Base-by-base conservation (phyloP, 1,140 invertebrate genomes). In the Drosophila melanica region DNA sequence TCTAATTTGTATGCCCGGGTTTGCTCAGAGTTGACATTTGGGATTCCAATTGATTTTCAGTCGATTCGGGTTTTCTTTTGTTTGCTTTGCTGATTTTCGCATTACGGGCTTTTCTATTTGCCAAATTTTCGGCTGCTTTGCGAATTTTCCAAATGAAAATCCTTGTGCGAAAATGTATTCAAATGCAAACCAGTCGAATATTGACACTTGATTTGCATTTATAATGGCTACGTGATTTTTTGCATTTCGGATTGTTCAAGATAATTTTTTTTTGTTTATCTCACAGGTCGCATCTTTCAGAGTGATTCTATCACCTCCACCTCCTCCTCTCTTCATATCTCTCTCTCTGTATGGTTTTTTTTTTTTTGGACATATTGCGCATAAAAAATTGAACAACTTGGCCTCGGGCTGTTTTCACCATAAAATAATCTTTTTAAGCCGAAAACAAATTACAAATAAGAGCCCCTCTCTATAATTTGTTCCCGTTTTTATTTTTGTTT, bases 201-300 rank as follows among this genome's bases (percentile, higher is more conserved):
- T 87, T 87, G 82, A 87, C 82, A 87, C 76, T 87, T 87, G 82
- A 87, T 87, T 87, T 87, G 82, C 82, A 87, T 87, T 87, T 77
- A 79, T 87, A 87, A 87, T 87, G 76, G 84, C 59, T 73, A 87
- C 82, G 82, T 87, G 82, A 87, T 81, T 82, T 63, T 70, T 11
- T 35, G 30, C 27, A 14, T 64, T 33, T 62, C 39, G 39, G 30
- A 41, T 23, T 66, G 62, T 30, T 18, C 33, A 48, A 37, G 53
- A 35, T 65, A 27, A 23, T 48, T 75, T 16, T 48, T 75, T 16
- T 44, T 2, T 48, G 37, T 39, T 58, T 54, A 45, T 70, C 48
- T 62, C 37, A 70, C 55, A 58, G 62, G 47, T 62, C 30, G 14
- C 47, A 64, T 50, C 45, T 64, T 47, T 27, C 27, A 27, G 27